phyloP scores from a whole-genome alignment of 2,888 invertebrate species.

The Brenthis hecate region DNA sequence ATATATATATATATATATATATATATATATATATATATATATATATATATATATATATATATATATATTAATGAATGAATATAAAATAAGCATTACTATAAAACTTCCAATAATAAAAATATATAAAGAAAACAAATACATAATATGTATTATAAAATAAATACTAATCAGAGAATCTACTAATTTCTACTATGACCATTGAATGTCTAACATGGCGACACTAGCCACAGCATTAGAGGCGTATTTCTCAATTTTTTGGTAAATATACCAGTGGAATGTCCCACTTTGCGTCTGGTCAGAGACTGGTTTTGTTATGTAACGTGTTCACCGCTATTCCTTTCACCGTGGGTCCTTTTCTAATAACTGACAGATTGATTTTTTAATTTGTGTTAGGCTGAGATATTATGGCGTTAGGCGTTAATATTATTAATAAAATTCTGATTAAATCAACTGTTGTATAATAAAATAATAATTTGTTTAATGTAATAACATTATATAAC shows the following conservation, averaged over 20 bases:
- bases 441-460: no score
- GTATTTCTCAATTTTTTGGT: slow-evolving; percentile 36
- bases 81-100: not conserved
- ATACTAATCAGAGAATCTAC: not conserved
- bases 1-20: no score
- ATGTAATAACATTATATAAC: no score
- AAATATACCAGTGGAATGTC: slow-evolving; percentile 32
- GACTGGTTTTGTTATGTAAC: slow-evolving; percentile 39
- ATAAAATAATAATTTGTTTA: no score
- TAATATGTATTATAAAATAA: not conserved
- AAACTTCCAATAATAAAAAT: not conserved
- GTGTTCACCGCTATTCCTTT: slow-evolving; percentile 29
- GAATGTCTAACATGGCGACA: not conserved
- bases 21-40: no score
- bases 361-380: slow-evolving; percentile 24
- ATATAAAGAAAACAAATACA: not conserved
- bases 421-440: no score
- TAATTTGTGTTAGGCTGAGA: not conserved
- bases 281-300: slow-evolving; percentile 29
- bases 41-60: no score
- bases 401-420: not conserved
- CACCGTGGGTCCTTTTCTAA: slow-evolving; percentile 34
- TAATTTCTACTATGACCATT: not conserved
- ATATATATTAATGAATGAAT: no score
- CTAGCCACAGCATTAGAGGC: slow-evolving; percentile 8